Conservation (phyloP, 2,888 invertebrate species). For the Pristionchus exspectatus region DNA sequence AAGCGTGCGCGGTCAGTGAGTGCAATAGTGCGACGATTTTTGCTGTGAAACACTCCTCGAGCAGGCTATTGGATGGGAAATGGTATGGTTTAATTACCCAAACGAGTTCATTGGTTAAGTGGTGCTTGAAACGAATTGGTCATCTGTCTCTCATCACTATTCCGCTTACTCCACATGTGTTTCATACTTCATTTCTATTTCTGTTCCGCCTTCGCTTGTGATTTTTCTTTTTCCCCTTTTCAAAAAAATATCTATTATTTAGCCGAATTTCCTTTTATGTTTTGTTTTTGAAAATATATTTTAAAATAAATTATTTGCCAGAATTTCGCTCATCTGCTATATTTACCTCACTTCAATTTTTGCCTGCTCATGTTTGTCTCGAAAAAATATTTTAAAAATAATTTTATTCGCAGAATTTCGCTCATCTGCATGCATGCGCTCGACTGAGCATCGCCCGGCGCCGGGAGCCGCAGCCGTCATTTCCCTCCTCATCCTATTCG, state of each 20-base stretch:
- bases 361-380: too few relatives aligned
- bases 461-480: constrained; percentile 3
- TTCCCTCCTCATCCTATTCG: background rate
- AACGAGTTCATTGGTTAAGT: background rate
- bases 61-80: background rate
- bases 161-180: background rate
- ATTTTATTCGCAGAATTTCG: background rate
- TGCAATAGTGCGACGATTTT: too few relatives aligned
- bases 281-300: too few relatives aligned
- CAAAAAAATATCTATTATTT: too few relatives aligned
- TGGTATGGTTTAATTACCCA: background rate
- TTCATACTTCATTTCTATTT: background rate
- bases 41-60: too few relatives aligned
- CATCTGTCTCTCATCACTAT: background rate
- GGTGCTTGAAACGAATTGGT: background rate
- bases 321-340: too few relatives aligned
- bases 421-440: constrained; percentile 37
- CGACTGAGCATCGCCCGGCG: constrained; percentile 29
- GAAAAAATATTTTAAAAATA: background rate
- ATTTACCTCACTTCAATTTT: too few relatives aligned
- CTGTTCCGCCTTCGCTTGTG: background rate
- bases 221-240: too few relatives aligned
- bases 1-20: too few relatives aligned
- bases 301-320: too few relatives aligned
- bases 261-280: background rate